These are phyloP conservation scores for Agelas oroides DNA, from an alignment of 37 sponge, comb jelly and placozoan species.

Conservation along the genomic window DNA sequence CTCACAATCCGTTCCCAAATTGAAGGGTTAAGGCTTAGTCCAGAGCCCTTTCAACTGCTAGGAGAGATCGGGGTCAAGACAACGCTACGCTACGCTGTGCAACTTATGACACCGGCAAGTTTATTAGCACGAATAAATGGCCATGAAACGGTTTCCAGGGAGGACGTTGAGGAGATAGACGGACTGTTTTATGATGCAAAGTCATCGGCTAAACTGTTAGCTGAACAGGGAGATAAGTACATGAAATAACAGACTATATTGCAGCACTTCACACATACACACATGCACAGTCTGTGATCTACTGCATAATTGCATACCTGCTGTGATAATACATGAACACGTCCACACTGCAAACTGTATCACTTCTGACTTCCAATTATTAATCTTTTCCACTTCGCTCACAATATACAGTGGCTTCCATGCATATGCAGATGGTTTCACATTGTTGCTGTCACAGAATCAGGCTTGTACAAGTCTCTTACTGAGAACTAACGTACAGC, in stretches of 20 bases:
- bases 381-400: too few species aligned
- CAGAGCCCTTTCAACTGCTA: conserved; percentile 77
- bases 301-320: too few species aligned
- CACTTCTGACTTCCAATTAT: too few species aligned
- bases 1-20: conserved; percentile 90
- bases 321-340: too few species aligned
- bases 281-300: too few species aligned
- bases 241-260: conserved; percentile 73
- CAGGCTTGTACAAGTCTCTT: too few species aligned
- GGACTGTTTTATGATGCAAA: conserved; percentile 98
- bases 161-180: conserved; percentile 93
- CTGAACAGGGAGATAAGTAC: conserved; percentile 94
- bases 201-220: conserved; percentile 93
- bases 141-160: conserved; percentile 75
- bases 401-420: too few species aligned
- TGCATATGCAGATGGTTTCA: too few species aligned
- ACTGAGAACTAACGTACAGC: too few species aligned
- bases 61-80: conserved; percentile 90
- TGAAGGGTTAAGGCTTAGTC: conserved; percentile 80
- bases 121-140: conserved; percentile 95
- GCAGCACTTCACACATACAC: too few species aligned
- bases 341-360: too few species aligned
- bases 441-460: too few species aligned
- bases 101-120: conserved; percentile 94
- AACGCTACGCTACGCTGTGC: conserved; percentile 93